Evolutionary conservation across 37 sponge, comb jelly and placozoan genomes (phyloP), one percentile per base, ranked within the genome.

Genomic region (Ianthella basta): DNA sequence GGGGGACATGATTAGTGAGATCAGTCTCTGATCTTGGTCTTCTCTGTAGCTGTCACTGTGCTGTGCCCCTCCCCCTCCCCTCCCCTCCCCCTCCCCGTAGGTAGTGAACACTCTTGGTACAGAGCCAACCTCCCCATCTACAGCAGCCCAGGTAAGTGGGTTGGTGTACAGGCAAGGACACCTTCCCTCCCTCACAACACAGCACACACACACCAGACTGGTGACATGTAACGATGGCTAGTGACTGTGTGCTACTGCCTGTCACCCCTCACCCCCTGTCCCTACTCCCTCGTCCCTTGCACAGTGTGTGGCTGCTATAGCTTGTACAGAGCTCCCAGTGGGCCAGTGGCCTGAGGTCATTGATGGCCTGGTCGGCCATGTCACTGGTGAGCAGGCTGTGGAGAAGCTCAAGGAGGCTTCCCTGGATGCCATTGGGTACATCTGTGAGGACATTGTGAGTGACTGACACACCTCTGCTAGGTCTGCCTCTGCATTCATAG

Each of bases 371-470:
- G 60, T 89, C 50, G 38, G 20, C 24, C 89, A 91, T 55, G 86
- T 91, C 34, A 87, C 89, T n/a, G 67, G 56, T 35, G 54, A 60
- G 30, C 64, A 55, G 24, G 59, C 74, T 15, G 84, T 86, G 5
- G 94, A 93, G 85, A 55, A 84, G 5, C 60, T 98, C 36, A 98
- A 96, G 64, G 95, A 91, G 66, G 90, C 99, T 16, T 91, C 94
- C 18, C 84, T 98, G 50, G 97, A 98, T 72, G 93, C 99, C n/a
- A 83, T 98, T 21, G 94, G 94, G 0, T 94, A 91, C 79, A 91
- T 96, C 55, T 93, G 94, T 85, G 97, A 96, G 82, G 97, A 96
- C n/a, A 91, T 92, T 82, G 94, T 94, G 68, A 90, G 90, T 89
- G 0, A 2, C n/a, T 44, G 8, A 44, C 50, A 3, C 50, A 44